phyloP scores from a whole-genome alignment of 2,113 vertebrate genomes.

The Mesitornis unicolor region DNA sequence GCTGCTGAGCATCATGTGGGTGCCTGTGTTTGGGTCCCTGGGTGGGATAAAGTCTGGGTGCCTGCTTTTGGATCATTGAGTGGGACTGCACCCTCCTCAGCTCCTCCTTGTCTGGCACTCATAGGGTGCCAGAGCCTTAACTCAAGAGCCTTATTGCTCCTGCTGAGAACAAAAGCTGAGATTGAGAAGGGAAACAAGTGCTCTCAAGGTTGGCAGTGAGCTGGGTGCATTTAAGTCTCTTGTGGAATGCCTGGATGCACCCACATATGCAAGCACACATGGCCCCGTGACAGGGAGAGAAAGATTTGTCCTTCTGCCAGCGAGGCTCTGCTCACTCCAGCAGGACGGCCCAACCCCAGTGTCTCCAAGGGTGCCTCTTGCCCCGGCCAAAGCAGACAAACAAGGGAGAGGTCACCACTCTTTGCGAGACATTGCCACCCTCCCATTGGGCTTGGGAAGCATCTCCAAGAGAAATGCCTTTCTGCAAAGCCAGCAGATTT shows the following conservation, averaged over 20 bases:
- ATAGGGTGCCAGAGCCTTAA: too few species aligned
- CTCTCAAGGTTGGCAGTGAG: neutral
- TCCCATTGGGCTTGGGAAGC: constrained; percentile 8
- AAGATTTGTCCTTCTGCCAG: neutral
- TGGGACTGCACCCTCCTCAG: neutral
- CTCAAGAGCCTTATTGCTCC: neutral
- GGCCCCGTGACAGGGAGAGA: neutral
- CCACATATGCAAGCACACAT: neutral
- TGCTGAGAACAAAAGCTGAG: neutral
- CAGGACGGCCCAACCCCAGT: neutral
- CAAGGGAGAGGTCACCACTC: constrained; percentile 9
- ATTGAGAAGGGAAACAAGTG: neutral
- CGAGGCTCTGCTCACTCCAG: neutral
- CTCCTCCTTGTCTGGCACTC: constrained; percentile 2
- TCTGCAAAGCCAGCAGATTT: constrained; percentile 16
- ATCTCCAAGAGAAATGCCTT: constrained; percentile 17
- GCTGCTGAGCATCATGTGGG: neutral
- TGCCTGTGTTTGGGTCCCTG: neutral
- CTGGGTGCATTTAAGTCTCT: neutral
- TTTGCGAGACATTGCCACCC: neutral
- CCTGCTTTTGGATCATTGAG: neutral
- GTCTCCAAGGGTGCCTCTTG: rapidly evolving
- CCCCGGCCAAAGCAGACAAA: neutral
- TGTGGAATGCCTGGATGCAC: neutral
- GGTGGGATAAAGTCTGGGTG: neutral